Conservation (phyloP, 37 sponge, comb jelly and placozoan genomes). For the Cliona cf. orientalis region DNA sequence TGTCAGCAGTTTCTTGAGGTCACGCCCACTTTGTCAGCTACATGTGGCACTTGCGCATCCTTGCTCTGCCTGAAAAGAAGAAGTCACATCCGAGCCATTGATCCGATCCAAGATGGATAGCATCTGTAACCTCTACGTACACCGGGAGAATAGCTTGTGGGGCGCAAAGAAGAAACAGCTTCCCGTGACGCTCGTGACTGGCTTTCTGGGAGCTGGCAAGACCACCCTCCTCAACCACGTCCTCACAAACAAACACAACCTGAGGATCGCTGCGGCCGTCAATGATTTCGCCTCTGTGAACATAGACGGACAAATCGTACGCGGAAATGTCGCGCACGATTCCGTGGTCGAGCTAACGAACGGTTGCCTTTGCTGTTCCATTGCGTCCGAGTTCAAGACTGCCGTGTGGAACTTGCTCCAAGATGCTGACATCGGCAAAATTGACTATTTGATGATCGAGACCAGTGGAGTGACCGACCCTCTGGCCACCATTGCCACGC, state of each 20-base stretch:
- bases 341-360: constrained; percentile 71
- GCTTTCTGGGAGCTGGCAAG: constrained; percentile 86
- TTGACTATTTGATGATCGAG: constrained; percentile 79
- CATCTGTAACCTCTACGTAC: constrained; percentile 57
- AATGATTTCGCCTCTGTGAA: constrained; percentile 81
- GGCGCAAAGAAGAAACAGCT: constrained; percentile 41
- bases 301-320: constrained; percentile 73
- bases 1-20: neutral
- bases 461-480: constrained; percentile 88
- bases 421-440: constrained; percentile 78
- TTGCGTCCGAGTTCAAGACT: constrained; percentile 51
- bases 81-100: too few species aligned
- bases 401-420: constrained; percentile 75
- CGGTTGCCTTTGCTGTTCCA: constrained; percentile 82
- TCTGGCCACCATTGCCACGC: constrained; percentile 69
- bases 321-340: constrained; percentile 34
- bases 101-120: constrained; percentile 44
- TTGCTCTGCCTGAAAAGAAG: too few species aligned
- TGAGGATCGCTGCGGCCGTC: constrained; percentile 82
- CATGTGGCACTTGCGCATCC: too few species aligned
- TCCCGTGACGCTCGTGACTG: constrained; percentile 82
- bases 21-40: too few species aligned
- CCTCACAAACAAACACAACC: constrained; percentile 70
- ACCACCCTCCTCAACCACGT: constrained; percentile 74
- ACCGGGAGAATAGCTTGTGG: constrained; percentile 70